Percentiles rank a stretch among this genome's conserved stretches.
Evolutionary conservation across 2,797 vertebrate genomes (phyloP).

Genomic region (Bradypus variegatus): DNA sequence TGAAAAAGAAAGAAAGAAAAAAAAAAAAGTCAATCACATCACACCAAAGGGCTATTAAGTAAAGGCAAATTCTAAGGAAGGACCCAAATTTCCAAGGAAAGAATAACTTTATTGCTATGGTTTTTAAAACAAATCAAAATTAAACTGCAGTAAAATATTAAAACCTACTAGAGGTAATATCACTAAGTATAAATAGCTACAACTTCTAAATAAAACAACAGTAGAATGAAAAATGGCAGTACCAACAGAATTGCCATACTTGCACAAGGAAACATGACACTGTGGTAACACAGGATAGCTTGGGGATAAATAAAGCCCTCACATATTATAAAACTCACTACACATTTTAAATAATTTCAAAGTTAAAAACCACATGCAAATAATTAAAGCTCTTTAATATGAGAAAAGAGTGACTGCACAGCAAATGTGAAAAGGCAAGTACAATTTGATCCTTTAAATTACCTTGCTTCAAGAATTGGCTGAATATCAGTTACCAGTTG

Average conservation of each 20-base stretch:
- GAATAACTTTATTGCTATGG: not conserved
- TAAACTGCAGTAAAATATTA: not conserved
- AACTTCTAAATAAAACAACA: not conserved
- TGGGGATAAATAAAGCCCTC: not conserved
- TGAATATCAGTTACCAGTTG: conserved; percentile 67
- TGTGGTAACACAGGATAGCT: not conserved
- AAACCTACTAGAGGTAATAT: not conserved
- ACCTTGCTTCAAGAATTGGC: conserved; percentile 86
- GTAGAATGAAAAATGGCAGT: not conserved
- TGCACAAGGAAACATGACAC: not conserved
- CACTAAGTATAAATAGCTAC: not conserved
- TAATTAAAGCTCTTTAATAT: not conserved
- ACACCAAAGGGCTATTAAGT: not conserved
- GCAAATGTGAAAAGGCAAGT: conserved; percentile 34
- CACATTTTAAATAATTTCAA: not conserved
- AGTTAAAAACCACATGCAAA: not conserved
- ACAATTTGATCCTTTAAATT: conserved; percentile 39
- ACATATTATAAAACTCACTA: conserved; percentile 17
- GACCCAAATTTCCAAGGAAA: not conserved
- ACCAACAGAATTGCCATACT: not conserved
- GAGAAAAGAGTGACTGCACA: not conserved
- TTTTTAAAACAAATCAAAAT: not conserved
- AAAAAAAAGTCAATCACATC: not conserved
- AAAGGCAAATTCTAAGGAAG: not conserved
- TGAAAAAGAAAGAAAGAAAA: too few relatives aligned